These are phyloP conservation scores for Scopus umbretta DNA, from an alignment of 2,113 vertebrate species.

Conservation along the genomic window DNA sequence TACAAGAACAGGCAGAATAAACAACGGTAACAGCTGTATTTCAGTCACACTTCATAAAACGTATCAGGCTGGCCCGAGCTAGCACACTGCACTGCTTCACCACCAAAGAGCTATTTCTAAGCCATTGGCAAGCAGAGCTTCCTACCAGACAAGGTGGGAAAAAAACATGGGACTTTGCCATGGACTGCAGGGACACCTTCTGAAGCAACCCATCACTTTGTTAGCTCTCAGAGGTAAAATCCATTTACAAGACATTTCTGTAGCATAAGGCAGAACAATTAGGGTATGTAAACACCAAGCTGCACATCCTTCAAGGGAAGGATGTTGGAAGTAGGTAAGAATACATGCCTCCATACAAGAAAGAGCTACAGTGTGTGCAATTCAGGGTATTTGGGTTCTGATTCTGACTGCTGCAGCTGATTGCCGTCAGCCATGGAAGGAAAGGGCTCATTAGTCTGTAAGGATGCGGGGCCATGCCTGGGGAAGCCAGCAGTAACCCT, in stretches of 20 bases:
- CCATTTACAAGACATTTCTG: neutral
- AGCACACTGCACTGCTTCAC: neutral
- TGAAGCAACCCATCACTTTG: neutral
- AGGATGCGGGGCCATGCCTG: neutral
- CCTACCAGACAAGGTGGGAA: neutral
- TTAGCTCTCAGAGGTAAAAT: neutral
- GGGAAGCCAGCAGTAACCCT: neutral
- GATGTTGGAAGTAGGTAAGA: neutral
- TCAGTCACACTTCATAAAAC: neutral
- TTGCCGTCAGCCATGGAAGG: neutral
- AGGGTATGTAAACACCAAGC: neutral
- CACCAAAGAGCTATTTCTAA: neutral
- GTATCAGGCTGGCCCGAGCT: neutral
- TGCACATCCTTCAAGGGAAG: neutral
- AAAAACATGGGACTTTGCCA: neutral
- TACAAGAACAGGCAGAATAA: neutral
- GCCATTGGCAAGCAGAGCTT: neutral
- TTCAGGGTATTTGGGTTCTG: neutral
- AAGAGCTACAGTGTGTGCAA: rapidly evolving
- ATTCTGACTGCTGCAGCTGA: neutral
- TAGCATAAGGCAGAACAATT: neutral
- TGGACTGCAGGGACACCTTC: neutral
- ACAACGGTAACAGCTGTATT: neutral
- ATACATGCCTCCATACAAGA: neutral
- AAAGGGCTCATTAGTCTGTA: too few relatives aligned